Evolutionary conservation across 2,888 invertebrate species (phyloP), one percentile per base, ranked within the genome.

Genomic region (Monochamus alternatus): DNA sequence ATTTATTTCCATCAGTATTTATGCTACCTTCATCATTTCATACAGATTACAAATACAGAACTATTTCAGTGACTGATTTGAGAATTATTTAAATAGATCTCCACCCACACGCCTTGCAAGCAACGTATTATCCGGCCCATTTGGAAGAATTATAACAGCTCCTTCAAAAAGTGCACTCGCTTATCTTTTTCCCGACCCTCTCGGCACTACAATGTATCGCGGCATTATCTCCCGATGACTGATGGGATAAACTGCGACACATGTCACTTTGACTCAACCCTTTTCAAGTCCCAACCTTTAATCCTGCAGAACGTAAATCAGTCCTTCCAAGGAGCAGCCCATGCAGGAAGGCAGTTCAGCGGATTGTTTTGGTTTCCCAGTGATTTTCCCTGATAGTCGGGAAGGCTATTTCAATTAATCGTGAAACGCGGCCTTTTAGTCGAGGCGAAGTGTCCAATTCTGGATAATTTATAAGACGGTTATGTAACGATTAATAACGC

Each of bases 211-310:
- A 68, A 69, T 74, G 63, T 64, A 74, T 74, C 14, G 32, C 44
- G 59, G 60, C 32, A 12, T 30, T 60, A 70, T 30, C 69, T 58
- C 58, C 69, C 47, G 47, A 47, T 74, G 70, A 65, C 60, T 65
- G 69, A 74, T 65, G 70, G 64, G 64, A 74, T 69, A 69, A 69
- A 69, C 69, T 62, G 64, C 32, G 74, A 55, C 51, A 69, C 62
- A 38, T 65, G 74, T 75, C 66, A 75, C 74, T 70, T 60, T 70
- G 70, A 70, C 69, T 32, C 55, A 60, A 75, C 74, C 74, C 74
- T 70, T 70, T 44, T 75, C 74, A 69, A 69, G 69, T 59, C 43
- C n/a, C 51, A 32, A 60, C 69, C 69, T 60, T 60, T 69, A 69
- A 60, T 69, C 58, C 60, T 43, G 12, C n/a, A 47, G 69, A 60